These are phyloP conservation scores for Epistrophella euchroma DNA, from an alignment of 2,888 invertebrate species.

Conservation along the genomic window DNA sequence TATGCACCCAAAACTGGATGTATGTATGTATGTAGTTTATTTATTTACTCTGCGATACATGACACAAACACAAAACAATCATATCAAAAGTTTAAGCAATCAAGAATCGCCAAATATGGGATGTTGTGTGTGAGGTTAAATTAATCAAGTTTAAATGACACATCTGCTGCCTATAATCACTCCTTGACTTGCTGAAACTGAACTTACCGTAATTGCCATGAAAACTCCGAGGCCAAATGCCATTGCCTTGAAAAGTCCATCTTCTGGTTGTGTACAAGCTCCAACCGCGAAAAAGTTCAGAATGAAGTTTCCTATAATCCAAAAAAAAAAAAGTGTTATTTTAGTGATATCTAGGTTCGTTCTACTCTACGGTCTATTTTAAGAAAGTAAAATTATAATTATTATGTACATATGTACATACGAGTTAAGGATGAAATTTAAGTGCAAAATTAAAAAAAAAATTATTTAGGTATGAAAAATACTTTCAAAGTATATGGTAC, in stretches of 20 bases:
- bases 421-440: too few relatives aligned
- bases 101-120: constrained; percentile 33
- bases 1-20: background rate
- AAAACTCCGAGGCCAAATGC: constrained; percentile 95
- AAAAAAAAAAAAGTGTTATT: background rate
- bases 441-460: too few relatives aligned
- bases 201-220: constrained; percentile 90
- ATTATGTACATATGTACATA: too few relatives aligned
- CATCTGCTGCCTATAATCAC: background rate
- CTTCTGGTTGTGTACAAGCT: constrained; percentile 86
- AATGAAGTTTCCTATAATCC: constrained; percentile 88
- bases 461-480: too few relatives aligned
- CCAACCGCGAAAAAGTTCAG: constrained; percentile 96
- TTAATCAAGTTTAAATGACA: constrained; percentile 7
- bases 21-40: background rate
- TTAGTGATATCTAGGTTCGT: too few relatives aligned
- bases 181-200: background rate
- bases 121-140: constrained; percentile 29
- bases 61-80: background rate
- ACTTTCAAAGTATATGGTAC: too few relatives aligned
- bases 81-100: constrained; percentile 11
- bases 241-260: constrained; percentile 88
- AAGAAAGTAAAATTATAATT: too few relatives aligned
- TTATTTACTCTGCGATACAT: background rate
- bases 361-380: too few relatives aligned